A percentile compares a stretch with the other conserved stretches of the same genome.
These are phyloP conservation scores for Orthosia gracilis DNA, from an alignment of 2,888 invertebrate genomes.

Conservation along the genomic window DNA sequence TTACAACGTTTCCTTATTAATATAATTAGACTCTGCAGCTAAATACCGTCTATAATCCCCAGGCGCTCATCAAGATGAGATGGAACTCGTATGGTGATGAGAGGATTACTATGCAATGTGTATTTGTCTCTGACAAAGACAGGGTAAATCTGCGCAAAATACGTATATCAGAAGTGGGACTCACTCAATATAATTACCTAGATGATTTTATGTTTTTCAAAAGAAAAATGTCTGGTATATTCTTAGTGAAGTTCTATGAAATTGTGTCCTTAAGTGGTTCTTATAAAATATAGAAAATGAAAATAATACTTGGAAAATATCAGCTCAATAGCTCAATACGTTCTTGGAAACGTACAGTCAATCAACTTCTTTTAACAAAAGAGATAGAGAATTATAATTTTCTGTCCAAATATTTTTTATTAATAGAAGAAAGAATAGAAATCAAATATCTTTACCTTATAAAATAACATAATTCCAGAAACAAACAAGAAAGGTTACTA, in stretches of 20 bases:
- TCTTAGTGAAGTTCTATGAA: not conserved
- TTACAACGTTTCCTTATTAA: constrained; percentile 12
- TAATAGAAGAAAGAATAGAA: not conserved
- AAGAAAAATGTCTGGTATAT: not conserved
- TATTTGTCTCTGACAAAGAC: not conserved
- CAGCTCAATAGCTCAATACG: not conserved
- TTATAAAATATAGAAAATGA: not conserved
- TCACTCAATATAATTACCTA: not conserved
- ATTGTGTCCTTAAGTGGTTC: not conserved
- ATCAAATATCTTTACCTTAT: not conserved
- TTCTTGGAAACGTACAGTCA: constrained; percentile 19
- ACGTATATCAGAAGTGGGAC: not conserved
- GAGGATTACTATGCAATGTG: constrained; percentile 25
- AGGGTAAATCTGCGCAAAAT: not conserved
- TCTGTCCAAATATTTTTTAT: not conserved
- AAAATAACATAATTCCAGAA: constrained; percentile 10
- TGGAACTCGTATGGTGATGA: constrained; percentile 46
- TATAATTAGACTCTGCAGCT: constrained; percentile 42
- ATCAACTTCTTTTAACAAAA: not conserved
- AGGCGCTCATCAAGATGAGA: constrained; percentile 33
- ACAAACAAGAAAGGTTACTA: constrained; percentile 8
- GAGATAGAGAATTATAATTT: not conserved
- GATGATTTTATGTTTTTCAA: not conserved
- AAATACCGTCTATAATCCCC: constrained; percentile 48
- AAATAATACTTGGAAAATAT: constrained; percentile 13